phyloP scores from a whole-genome alignment of 2,113 vertebrate species.

The Phrynocephalus versicolor region DNA sequence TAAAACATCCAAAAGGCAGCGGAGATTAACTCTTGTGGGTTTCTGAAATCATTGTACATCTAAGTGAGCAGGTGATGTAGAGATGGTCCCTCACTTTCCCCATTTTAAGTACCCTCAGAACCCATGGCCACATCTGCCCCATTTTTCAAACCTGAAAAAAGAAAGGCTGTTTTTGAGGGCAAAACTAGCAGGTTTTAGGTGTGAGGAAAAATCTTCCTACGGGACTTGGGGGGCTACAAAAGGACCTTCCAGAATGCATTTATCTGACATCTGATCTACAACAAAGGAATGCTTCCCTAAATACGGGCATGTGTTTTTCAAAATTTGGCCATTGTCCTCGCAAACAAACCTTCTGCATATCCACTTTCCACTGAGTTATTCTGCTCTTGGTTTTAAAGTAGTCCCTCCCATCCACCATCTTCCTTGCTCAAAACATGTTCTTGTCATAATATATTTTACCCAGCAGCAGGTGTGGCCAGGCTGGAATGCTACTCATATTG shows the following conservation, averaged over 20 bases:
- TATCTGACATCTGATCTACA: not conserved
- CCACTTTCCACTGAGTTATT: not conserved
- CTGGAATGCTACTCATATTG: no score
- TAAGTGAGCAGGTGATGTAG: no score
- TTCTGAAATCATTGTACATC: no score
- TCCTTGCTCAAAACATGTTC: not conserved
- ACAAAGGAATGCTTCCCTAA: not conserved
- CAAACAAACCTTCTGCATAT: not conserved
- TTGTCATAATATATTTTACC: no score
- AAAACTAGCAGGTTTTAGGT: not conserved
- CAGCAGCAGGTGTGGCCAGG: no score
- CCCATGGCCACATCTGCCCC: no score
- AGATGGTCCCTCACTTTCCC: no score
- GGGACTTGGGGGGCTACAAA: not conserved
- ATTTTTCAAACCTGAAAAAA: no score
- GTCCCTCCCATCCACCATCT: no score
- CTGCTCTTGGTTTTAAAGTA: not conserved
- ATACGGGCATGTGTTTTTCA: not conserved
- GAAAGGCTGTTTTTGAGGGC: no score
- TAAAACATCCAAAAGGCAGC: not conserved
- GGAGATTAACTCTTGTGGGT: not conserved
- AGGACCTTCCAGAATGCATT: not conserved
- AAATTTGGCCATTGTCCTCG: not conserved
- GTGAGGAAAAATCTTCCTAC: no score
- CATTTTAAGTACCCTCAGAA: no score